Base-by-base conservation (phyloP, 2,113 vertebrate species). In the Xenopus laevis region DNA sequence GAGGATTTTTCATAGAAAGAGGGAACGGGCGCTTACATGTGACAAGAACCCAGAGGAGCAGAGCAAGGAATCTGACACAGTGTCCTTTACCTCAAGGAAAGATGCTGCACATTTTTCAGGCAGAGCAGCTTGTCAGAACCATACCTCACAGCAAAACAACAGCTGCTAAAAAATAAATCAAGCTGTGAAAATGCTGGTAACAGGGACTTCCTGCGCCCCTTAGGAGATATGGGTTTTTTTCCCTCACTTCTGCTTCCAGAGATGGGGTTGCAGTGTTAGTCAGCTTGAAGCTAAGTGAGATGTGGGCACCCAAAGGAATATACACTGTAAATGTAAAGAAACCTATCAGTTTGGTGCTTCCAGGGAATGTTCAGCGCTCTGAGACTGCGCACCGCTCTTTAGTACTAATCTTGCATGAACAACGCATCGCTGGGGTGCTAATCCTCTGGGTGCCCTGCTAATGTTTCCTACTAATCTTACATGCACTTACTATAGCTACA, bases 141-240 rank as follows among this genome's bases (percentile, higher is more conserved):
- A 62, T 75, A 62, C 73, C 73, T 69, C 65, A 68, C 20, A 61
- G 73, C 66, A 53, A 75, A 75, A 75, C 73, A 75, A 75, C 73
- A 75, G 73, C 65, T 75, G 73, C 73, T 75, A 53, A 75, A 75
- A 68, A 68, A 75, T 75, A 68, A 75, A 75, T 75, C 73, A 75
- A 75, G 58, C 73, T 69, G 65, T 67, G 59, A 75, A 75, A 75
- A 75, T 75, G 65, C 61, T 66, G 68, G 65, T 68, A 75, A 68
- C 73, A 62, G 73, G 65, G 73, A 62, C 73, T 75, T 75, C 73
- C 65, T 55, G 27, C 62, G 65, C 45, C 73, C 66, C 68, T 59
- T 66, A 68, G 60, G 73, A 75, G 73, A 68, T 68, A 46, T 65
- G 21, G 17, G 53, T 75, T 68, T 75, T 68, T 75, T 68, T 4